Evolutionary conservation across 2,113 vertebrate genomes (phyloP).

Genomic region (Origma solitaria): DNA sequence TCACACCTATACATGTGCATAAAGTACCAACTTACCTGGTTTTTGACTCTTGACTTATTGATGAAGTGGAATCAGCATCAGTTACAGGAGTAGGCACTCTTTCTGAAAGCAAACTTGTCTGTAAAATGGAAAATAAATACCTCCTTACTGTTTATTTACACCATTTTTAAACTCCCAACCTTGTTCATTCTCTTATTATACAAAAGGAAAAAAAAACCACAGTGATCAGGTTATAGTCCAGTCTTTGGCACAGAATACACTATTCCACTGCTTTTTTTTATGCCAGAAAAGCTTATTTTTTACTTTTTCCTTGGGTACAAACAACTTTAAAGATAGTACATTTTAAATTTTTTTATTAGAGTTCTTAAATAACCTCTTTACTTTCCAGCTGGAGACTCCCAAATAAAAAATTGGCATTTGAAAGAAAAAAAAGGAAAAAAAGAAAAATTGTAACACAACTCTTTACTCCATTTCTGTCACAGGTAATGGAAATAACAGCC

Average conservation of each 20-base stretch:
- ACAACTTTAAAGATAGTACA: neutral
- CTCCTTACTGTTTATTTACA: neutral
- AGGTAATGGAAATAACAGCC: neutral
- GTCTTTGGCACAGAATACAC: neutral
- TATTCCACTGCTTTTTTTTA: neutral
- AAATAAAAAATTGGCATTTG: neutral
- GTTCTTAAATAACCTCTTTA: neutral
- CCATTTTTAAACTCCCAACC: neutral
- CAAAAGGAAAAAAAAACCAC: neutral
- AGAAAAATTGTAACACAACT: neutral
- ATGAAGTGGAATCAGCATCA: conserved; percentile 52
- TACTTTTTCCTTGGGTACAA: neutral
- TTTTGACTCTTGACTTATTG: conserved; percentile 71
- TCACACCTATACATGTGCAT: accelerated
- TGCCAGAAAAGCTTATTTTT: neutral
- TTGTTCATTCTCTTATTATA: neutral
- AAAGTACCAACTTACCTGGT: conserved; percentile 70
- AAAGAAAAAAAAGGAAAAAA: neutral
- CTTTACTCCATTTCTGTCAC: neutral
- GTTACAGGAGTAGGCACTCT: conserved; percentile 79
- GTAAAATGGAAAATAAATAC: neutral
- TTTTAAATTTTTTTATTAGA: neutral
- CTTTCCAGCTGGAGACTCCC: neutral
- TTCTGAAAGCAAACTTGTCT: conserved; percentile 81
- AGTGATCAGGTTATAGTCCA: neutral